Base-by-base conservation (phyloP, 2,888 invertebrate genomes). In the Clepsis dumicolana region DNA sequence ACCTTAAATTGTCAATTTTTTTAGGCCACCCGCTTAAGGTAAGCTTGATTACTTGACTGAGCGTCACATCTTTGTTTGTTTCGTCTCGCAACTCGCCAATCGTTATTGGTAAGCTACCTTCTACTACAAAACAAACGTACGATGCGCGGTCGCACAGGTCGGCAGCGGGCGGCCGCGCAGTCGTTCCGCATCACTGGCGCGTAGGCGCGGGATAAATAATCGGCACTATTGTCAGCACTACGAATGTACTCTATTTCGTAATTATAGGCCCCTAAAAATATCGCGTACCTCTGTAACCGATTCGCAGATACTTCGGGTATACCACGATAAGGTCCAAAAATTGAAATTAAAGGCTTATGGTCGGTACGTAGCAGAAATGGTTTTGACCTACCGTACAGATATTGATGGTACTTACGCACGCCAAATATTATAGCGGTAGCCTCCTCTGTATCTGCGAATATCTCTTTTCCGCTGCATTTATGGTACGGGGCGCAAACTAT, bases 241-340 rank as follows among this genome's bases (percentile, higher is more conserved):
- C 70, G 14, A 29, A 54, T n/a, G 18, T 54, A 54, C 12, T 54
- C 54, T 29, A 54, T 54, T 4, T 10, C 12, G 32, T 54, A 54
- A 32, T 54, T 54, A 12, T 54, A 54, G 0, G 29, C 54, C 7
- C 54, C 16, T 54, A 35, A 41, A 41, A 41, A 41, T 41, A 41
- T 41, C 14, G 41, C 41, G 25, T 74, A 72, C 14, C 74, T 56
- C 32, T 74, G 72, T 16, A 74, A 32, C 3, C 74, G 27, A 41
- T 74, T 72, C 1, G 75, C 74, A 0, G 75, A 63, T 18, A 72
- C 64, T 52, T 73, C 73, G 1, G 72, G 72, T 8, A 75, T 70
- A 16, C 73, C 72, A 14, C 57, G 25, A 16, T 75, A 18, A 0
- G 66, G 70, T 0, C 70, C 70, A 41, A 75, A 73, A 14, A 74